Evolutionary conservation across 2,888 invertebrate species (phyloP).

Genomic region (Cheilosia variabilis): DNA sequence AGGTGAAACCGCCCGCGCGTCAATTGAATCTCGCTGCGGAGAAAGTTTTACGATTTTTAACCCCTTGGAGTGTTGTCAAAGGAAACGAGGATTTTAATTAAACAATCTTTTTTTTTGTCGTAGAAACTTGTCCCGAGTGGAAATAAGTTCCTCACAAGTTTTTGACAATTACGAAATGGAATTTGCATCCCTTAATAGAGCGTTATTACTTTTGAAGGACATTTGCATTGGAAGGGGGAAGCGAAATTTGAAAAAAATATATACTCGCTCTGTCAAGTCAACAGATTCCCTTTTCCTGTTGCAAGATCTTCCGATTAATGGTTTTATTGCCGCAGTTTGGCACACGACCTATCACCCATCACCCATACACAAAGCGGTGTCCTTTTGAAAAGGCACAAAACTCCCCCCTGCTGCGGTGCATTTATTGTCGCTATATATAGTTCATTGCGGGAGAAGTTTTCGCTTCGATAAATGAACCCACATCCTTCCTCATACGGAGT

Average conservation of each 20-base stretch:
- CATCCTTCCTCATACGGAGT: conserved; percentile 30
- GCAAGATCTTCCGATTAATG: conserved; percentile 25
- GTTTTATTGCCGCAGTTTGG: conserved; percentile 40
- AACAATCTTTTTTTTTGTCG: conserved; percentile 30
- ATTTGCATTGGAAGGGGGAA: neutral
- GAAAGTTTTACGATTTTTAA: conserved; percentile 49
- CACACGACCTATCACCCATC: conserved; percentile 30
- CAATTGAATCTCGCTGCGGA: conserved; percentile 17
- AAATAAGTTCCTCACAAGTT: conserved; percentile 45
- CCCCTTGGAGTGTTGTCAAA: conserved; percentile 37
- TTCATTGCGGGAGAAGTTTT: conserved; percentile 55
- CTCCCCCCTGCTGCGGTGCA: conserved; percentile 2
- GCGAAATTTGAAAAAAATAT: neutral
- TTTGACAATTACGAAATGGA: conserved; percentile 68
- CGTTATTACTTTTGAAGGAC: conserved; percentile 57
- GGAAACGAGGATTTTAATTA: conserved; percentile 64
- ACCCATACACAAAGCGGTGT: neutral
- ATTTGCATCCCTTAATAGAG: conserved; percentile 65
- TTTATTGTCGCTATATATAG: conserved; percentile 23
- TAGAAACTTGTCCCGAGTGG: neutral
- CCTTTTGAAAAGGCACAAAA: conserved; percentile 17
- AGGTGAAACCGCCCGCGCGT: conserved; percentile 28
- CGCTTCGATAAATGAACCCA: conserved; percentile 50
- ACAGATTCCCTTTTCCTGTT: no score
- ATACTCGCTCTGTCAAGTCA: no score